Base-by-base conservation (phyloP, 2,888 invertebrate genomes). In the Hetaerina titia region DNA sequence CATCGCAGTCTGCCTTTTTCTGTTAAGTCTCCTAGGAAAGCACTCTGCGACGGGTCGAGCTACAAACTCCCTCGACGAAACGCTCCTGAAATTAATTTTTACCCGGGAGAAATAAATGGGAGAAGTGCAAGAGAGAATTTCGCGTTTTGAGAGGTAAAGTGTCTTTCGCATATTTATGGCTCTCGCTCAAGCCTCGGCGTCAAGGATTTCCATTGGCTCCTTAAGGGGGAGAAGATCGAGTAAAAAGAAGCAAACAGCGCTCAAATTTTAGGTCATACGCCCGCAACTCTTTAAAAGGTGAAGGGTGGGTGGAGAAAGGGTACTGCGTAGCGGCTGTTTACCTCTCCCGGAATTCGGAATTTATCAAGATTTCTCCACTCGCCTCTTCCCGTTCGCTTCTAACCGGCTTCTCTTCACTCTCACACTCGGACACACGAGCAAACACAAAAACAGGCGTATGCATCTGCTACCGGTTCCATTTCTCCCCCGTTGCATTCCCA, bases 331-430 rank as follows among this genome's bases (percentile, higher is more conserved):
- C 25, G 81, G 81, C 69, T 56, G 74, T 74, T 69, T 63, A 56
- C 56, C 92, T 92, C 92, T 19, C 69, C 56, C 22, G 81, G 74
- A 92, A 45, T 92, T 74, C 22, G 15, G 69, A 74, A 92, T 92
- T 25, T 92, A 92, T 92, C 92, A 92, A 92, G 60, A 74, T 92
- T 90, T 17, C n/a, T 92, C 92, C 92, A 31, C n/a, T 13, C 81
- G 4, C 81, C 81, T 31, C 22, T n/a, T 9, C 22, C 25, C 81
- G 6, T 31, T 81, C 25, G 25, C 31, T 31, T 22, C 81, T 81
- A 13, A 31, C 81, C 81, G 22, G n/a, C 81, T 6, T 60, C 60
- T 17, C 60, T 17, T 17, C 60, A 60, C 13, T 5, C 60, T 60
- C 60, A 60, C 60, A 17, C 19, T 19, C 25, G 8, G 25, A 8